Evolutionary conservation across 1,140 invertebrate species (phyloP).

Genomic region (Anthonomus grandis): DNA sequence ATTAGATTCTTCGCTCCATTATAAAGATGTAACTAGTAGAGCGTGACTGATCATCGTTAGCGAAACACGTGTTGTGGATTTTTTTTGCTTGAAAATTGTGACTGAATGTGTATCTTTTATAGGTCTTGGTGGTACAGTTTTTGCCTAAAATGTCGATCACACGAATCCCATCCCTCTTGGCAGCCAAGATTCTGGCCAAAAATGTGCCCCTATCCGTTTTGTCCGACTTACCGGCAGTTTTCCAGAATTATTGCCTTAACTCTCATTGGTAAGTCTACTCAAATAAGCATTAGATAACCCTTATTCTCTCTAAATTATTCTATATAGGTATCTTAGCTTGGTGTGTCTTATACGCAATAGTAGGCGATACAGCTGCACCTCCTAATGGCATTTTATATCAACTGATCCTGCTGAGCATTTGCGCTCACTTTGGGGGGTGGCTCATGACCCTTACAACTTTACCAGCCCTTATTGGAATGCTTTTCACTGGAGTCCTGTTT

Average conservation of each 20-base stretch:
- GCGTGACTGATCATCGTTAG: too few species aligned
- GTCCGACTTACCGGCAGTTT: slow-evolving; percentile 74
- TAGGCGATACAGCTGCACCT: slow-evolving; percentile 69
- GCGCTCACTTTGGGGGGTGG: slow-evolving; percentile 79
- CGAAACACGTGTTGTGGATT: too few species aligned
- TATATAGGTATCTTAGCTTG: slow-evolving; percentile 68
- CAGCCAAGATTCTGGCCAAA: slow-evolving; percentile 71
- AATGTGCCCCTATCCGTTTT: slow-evolving; percentile 77
- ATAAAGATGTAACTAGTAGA: too few species aligned
- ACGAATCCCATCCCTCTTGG: slow-evolving; percentile 70
- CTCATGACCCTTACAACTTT: slow-evolving; percentile 71
- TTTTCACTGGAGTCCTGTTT: slow-evolving; percentile 74
- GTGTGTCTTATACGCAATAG: slow-evolving; percentile 68
- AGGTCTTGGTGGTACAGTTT: slow-evolving; percentile 73
- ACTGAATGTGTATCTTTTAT: slow-evolving; percentile 31
- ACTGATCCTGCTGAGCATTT: slow-evolving; percentile 69
- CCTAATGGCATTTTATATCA: slow-evolving; percentile 77
- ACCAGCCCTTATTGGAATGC: slow-evolving; percentile 84
- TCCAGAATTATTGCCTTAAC: slow-evolving; percentile 66
- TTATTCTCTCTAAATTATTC: slow-evolving; percentile 24
- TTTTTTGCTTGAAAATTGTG: not conserved
- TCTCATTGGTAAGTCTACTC: slow-evolving; percentile 53
- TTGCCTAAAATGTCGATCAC: slow-evolving; percentile 65
- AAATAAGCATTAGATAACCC: too few species aligned
- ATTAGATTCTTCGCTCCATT: too few species aligned